phyloP scores from a whole-genome alignment of 2,888 invertebrate species.

The Ctena decussata region DNA sequence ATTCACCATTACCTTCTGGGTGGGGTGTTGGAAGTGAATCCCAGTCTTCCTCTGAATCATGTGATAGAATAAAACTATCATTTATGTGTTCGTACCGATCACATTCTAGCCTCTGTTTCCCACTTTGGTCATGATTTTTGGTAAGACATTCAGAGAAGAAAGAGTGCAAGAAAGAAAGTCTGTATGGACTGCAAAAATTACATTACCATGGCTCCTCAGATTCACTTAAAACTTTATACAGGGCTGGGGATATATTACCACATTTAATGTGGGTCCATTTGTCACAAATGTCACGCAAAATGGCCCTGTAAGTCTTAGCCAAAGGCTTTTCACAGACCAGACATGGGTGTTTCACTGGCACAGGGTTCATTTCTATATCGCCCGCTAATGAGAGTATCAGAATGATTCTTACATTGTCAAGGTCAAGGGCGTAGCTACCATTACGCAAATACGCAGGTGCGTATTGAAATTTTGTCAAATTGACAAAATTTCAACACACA shows the following conservation, averaged over 20 bases:
- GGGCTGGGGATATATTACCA: not conserved
- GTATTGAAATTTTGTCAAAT: too few relatives aligned
- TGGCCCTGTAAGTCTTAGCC: not conserved
- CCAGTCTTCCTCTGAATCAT: conserved; percentile 11
- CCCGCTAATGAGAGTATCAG: not conserved
- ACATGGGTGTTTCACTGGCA: not conserved
- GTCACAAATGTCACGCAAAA: not conserved
- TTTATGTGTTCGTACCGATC: conserved; percentile 5
- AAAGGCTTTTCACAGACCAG: conserved; percentile 5
- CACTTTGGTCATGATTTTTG: too few relatives aligned
- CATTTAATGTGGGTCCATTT: conserved; percentile 11
- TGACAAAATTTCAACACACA: too few relatives aligned
- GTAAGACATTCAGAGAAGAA: too few relatives aligned
- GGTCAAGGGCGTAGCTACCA: too few relatives aligned
- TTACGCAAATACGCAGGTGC: too few relatives aligned
- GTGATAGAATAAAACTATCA: not conserved
- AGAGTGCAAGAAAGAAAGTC: too few relatives aligned
- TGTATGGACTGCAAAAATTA: not conserved
- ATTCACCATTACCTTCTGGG: not conserved
- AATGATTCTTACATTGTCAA: not conserved
- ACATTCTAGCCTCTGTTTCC: not conserved
- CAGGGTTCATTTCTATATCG: conserved; percentile 5
- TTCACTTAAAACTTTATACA: not conserved
- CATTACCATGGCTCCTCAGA: not conserved
- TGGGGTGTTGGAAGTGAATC: not conserved